Evolutionary conservation across 2,113 vertebrate species (phyloP), one percentile per base, ranked within the genome.

Genomic region (Pelecanus crispus): DNA sequence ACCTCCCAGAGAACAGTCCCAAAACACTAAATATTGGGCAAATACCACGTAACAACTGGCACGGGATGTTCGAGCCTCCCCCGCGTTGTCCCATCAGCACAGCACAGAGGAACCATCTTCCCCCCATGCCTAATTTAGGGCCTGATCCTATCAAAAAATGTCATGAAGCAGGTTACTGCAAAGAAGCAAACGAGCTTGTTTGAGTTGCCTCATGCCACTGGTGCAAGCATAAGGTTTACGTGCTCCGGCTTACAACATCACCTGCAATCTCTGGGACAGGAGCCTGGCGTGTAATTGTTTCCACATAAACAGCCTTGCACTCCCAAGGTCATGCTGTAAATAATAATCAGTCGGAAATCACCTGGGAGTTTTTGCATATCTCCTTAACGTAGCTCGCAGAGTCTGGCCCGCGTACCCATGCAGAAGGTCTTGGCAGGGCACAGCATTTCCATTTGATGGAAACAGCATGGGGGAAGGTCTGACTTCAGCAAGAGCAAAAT

Each of bases 321-420:
- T 92, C 28, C 83, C 77, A 19, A 58, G 91, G 92, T 58, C 94
- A 70, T 0, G 9, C 7, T 24, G 88, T 90, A 92, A 95, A 95
- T 68, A 96, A 83, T n/a, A 83, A 95, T 80, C 90, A 75, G 15
- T 1, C 0, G 11, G 82, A 83, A 95, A 90, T 66, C 59, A n/a
- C 53, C 38, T 0, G 4, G 73, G n/a, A 21, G 18, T 26, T 90
- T 90, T 9, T 40, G 15, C 16, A 2, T 56, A 38, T 74, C 73
- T 87, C 17, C 9, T 38, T 11, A 10, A 12, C 0, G 1, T 20
- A 15, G 2, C 49, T 79, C 2, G 0, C 4, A 5, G 29, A 9
- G 20, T 18, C 34, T 11, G 25, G 58, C 22, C 26, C n/a, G 13
- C 0, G 5, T 17, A 12, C 17, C 44, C 17, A 3, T 10, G 55